A percentile compares a stretch with the other conserved stretches of the same genome.
Evolutionary conservation across 2,113 vertebrate species (phyloP).

Genomic region (Paramisgurnus dabryanus): DNA sequence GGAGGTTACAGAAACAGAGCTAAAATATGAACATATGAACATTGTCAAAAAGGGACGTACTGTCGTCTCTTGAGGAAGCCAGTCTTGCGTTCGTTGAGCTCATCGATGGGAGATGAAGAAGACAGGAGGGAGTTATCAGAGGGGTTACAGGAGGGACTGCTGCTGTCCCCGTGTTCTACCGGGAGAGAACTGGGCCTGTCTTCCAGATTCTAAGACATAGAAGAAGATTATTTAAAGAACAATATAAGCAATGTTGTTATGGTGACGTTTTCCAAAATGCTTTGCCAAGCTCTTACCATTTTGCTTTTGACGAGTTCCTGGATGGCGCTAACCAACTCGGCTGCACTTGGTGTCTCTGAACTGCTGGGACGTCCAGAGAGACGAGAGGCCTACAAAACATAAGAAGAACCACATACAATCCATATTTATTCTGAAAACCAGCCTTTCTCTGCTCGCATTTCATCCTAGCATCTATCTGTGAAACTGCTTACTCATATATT

Average conservation of each 20-base stretch:
- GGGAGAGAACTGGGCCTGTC: conserved; percentile 93
- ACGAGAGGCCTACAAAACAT: conserved; percentile 82
- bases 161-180: conserved; percentile 91
- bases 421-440: no score
- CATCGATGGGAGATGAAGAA: conserved; percentile 93
- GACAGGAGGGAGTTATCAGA: conserved; percentile 95
- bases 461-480: no score
- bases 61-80: conserved; percentile 90
- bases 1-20: no score
- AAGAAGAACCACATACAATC: neutral
- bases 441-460: no score
- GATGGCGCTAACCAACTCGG: conserved; percentile 95
- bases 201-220: conserved; percentile 82
- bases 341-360: conserved; percentile 96
- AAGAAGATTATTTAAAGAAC: neutral
- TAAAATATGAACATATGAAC: conserved; percentile 57
- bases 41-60: conserved; percentile 68
- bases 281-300: conserved; percentile 82
- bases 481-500: neutral
- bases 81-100: conserved; percentile 92
- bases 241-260: neutral
- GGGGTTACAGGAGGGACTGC: conserved; percentile 94
- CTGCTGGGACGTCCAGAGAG: conserved; percentile 89
- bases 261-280: no score
- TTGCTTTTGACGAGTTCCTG: conserved; percentile 99